Conservation (phyloP, 2,113 vertebrate genomes). For the Chloropsis cyanopogon region DNA sequence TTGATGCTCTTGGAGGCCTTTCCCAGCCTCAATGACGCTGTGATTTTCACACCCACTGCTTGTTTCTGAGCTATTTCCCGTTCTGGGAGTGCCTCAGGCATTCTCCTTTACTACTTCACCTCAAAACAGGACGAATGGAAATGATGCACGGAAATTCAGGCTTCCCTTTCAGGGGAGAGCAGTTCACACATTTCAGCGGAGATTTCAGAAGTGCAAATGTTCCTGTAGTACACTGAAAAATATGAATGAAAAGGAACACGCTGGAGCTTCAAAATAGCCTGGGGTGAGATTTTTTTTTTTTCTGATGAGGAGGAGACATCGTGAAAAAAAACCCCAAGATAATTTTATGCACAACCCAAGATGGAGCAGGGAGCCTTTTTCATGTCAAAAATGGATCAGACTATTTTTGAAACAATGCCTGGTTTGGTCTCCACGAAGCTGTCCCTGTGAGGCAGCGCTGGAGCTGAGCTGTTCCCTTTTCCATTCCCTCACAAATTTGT, state of each 20-base stretch:
- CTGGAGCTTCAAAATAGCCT: slow-evolving; percentile 35
- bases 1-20: neutral
- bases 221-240: slow-evolving; percentile 13
- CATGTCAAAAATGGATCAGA: neutral
- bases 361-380: neutral
- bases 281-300: slow-evolving; percentile 7
- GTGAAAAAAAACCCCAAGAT: accelerated
- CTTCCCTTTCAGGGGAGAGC: neutral
- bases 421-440: neutral
- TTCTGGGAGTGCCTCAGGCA: neutral
- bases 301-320: neutral
- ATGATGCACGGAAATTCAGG: neutral
- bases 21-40: neutral
- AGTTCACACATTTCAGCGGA: neutral
- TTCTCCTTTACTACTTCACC: neutral
- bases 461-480: neutral
- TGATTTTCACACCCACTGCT: neutral
- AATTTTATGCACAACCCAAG: neutral
- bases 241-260: slow-evolving; percentile 36
- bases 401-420: neutral
- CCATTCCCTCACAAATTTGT: neutral
- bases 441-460: neutral
- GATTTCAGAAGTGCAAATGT: neutral
- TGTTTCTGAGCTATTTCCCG: neutral
- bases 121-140: neutral